Conservation (phyloP, 2,888 invertebrate genomes). For the Agrotis clavis region DNA sequence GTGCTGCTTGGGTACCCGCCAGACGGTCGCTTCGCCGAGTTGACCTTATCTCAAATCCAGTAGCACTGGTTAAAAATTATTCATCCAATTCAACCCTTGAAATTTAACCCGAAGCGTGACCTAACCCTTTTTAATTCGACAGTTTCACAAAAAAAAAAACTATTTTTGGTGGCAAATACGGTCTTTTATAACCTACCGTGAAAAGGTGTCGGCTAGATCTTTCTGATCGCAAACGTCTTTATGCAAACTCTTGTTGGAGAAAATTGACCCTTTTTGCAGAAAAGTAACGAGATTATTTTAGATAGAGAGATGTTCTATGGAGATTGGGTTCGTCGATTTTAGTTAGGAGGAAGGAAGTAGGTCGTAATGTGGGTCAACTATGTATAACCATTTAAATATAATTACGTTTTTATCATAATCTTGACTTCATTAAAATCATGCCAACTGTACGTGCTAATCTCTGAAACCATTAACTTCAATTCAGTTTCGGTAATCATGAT, state of each 20-base stretch:
- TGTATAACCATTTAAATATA: too few relatives aligned
- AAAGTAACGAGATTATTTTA: constrained; percentile 41
- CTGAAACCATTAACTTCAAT: too few relatives aligned
- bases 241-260: constrained; percentile 55
- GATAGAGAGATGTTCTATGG: constrained; percentile 29
- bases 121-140: constrained; percentile 70
- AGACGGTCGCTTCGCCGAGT: too few relatives aligned
- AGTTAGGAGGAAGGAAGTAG: background rate
- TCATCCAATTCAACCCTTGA: constrained; percentile 57
- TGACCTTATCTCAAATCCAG: too few relatives aligned
- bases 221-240: constrained; percentile 64
- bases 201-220: constrained; percentile 67
- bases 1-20: too few relatives aligned
- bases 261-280: constrained; percentile 50
- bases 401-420: too few relatives aligned
- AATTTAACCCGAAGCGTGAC: constrained; percentile 71
- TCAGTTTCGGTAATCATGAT: too few relatives aligned
- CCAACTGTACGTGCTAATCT: too few relatives aligned
- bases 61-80: constrained; percentile 42
- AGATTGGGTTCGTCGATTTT: constrained; percentile 33
- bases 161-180: constrained; percentile 66
- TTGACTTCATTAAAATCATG: too few relatives aligned
- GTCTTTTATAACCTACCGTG: constrained; percentile 58
- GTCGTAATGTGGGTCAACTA: too few relatives aligned
- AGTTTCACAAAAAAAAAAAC: constrained; percentile 68